Evolutionary conservation across 2,113 vertebrate species (phyloP).

Genomic region (Lates calcarifer): DNA sequence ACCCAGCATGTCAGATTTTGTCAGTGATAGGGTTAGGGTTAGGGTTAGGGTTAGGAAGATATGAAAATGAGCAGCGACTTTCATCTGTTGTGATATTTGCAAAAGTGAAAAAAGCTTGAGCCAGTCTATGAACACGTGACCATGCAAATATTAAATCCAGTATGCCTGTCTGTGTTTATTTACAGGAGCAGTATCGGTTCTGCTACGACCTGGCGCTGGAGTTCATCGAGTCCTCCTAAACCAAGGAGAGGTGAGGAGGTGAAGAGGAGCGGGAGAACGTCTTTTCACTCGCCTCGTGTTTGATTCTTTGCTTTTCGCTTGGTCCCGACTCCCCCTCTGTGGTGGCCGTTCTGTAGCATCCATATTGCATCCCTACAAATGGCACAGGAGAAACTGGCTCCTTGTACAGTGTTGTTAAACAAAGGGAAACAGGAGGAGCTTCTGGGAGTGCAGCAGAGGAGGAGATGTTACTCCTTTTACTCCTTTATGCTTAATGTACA

Average conservation of each 20-base stretch:
- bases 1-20: background rate
- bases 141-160: background rate
- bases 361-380: conserved; percentile 42
- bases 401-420: conserved; percentile 29
- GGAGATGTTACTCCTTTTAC: conserved; percentile 36
- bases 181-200: conserved; percentile 98
- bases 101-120: too few species aligned
- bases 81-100: too few species aligned
- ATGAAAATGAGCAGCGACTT: too few species aligned
- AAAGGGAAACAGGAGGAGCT: conserved; percentile 50
- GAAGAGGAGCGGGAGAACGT: conserved; percentile 44
- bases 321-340: conserved; percentile 42
- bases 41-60: too few species aligned
- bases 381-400: conserved; percentile 30
- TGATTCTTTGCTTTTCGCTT: conserved; percentile 56
- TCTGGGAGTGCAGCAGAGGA: conserved; percentile 18
- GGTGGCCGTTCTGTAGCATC: conserved; percentile 58
- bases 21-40: background rate
- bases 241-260: conserved; percentile 24
- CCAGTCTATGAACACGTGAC: too few species aligned
- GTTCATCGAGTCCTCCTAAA: conserved; percentile 95
- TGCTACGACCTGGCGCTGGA: conserved; percentile 97
- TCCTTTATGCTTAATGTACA: conserved; percentile 72
- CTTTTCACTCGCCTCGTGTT: conserved; percentile 50
- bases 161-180: conserved; percentile 13